Evolutionary conservation across 2,888 invertebrate species (phyloP).

Genomic region (Cephus runcator): DNA sequence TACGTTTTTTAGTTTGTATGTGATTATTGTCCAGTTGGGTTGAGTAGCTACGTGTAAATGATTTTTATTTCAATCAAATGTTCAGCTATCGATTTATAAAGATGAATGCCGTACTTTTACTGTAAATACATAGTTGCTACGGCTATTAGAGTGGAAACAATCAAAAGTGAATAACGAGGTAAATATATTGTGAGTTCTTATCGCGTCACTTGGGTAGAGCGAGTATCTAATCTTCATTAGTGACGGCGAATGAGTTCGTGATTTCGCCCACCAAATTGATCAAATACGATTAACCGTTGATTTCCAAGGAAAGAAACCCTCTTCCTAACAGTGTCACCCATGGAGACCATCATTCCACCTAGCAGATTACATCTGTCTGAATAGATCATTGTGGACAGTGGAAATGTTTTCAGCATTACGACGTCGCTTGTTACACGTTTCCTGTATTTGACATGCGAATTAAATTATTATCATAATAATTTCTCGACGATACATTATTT

Average conservation of each 20-base stretch:
- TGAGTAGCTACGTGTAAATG: neutral
- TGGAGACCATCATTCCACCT: neutral
- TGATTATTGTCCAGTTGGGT: too few relatives aligned
- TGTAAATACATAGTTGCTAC: neutral
- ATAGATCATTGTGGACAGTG: neutral
- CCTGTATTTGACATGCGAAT: neutral
- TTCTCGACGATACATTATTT: neutral
- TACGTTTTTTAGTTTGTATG: neutral
- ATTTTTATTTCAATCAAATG: neutral
- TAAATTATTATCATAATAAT: neutral
- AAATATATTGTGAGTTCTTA: neutral
- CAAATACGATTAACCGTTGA: constrained; percentile 18
- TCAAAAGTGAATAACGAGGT: neutral
- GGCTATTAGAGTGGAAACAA: neutral
- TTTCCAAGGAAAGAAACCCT: constrained; percentile 4
- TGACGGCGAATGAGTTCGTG: neutral
- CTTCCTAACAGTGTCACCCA: neutral
- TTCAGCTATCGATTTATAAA: neutral
- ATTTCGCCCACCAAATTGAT: constrained; percentile 16
- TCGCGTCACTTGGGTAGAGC: neutral
- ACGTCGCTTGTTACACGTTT: neutral
- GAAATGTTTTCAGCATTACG: neutral
- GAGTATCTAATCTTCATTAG: neutral
- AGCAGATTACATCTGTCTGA: constrained; percentile 1
- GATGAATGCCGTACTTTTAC: neutral